Conservation (phyloP, 2,888 invertebrate species). For the Pharmacophagus antenor region DNA sequence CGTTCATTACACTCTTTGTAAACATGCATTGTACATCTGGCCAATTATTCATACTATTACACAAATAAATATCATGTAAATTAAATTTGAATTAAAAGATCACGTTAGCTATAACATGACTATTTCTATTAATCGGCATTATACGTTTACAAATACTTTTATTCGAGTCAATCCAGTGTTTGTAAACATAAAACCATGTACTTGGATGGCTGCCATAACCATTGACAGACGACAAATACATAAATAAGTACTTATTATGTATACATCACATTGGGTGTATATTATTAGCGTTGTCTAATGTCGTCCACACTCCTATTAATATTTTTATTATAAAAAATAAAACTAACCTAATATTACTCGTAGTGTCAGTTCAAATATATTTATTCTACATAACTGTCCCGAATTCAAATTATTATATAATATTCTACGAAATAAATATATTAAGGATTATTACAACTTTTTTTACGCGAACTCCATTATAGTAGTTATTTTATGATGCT, state of each 20-base stretch:
- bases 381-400: no score
- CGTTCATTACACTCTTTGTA: no score
- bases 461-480: no score
- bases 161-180: conserved; percentile 43
- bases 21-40: background rate
- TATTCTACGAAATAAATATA: no score
- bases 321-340: background rate
- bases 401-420: no score
- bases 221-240: conserved; percentile 41
- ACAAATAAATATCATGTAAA: no score
- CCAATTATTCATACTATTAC: no score
- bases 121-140: background rate
- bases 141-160: conserved; percentile 32
- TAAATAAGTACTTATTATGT: conserved; percentile 24
- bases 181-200: conserved; percentile 46
- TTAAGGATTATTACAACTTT: no score
- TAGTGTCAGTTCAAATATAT: no score
- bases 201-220: conserved; percentile 49
- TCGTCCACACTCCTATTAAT: background rate
- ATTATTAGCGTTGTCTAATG: conserved; percentile 6
- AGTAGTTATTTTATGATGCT: no score
- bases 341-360: no score
- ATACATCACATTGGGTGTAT: conserved; percentile 22
- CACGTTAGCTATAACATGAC: background rate
- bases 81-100: background rate